These are phyloP conservation scores for Phyllostomus hastatus DNA, from an alignment of 2,113 vertebrate species.

Conservation along the genomic window DNA sequence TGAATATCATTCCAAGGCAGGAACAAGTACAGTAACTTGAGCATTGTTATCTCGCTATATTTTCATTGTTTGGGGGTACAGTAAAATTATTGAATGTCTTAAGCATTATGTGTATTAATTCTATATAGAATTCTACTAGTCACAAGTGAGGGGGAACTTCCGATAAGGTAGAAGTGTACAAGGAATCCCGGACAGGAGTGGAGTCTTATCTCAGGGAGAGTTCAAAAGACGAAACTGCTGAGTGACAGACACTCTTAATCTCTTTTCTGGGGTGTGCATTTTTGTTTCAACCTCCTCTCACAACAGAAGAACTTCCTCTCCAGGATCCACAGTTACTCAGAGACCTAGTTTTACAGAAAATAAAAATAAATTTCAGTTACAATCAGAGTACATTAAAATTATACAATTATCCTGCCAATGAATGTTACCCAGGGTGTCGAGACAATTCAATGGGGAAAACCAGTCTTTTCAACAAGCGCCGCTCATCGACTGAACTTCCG, in stretches of 20 bases:
- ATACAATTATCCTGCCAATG: not conserved
- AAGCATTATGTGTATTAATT: not conserved
- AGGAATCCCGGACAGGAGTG: fast-evolving
- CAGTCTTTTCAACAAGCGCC: not conserved
- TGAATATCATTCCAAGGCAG: too few relatives aligned
- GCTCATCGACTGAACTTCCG: not conserved
- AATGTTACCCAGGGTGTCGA: not conserved
- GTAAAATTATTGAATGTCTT: not conserved
- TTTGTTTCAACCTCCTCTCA: not conserved
- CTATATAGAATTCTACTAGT: not conserved
- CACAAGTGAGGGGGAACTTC: not conserved
- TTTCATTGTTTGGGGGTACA: not conserved
- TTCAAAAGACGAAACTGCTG: too few relatives aligned
- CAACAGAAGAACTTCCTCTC: not conserved
- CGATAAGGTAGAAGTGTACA: fast-evolving
- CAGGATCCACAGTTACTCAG: not conserved
- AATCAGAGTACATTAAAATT: not conserved
- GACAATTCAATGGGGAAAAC: not conserved
- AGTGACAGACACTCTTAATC: not conserved
- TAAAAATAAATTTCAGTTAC: not conserved
- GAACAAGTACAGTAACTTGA: not conserved
- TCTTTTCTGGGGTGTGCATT: not conserved
- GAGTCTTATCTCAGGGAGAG: too few relatives aligned
- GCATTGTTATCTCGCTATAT: not conserved
- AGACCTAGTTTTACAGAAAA: not conserved